These are phyloP conservation scores for Psilopsiagon aymara DNA, from an alignment of 2,113 vertebrate genomes.

Conservation along the genomic window DNA sequence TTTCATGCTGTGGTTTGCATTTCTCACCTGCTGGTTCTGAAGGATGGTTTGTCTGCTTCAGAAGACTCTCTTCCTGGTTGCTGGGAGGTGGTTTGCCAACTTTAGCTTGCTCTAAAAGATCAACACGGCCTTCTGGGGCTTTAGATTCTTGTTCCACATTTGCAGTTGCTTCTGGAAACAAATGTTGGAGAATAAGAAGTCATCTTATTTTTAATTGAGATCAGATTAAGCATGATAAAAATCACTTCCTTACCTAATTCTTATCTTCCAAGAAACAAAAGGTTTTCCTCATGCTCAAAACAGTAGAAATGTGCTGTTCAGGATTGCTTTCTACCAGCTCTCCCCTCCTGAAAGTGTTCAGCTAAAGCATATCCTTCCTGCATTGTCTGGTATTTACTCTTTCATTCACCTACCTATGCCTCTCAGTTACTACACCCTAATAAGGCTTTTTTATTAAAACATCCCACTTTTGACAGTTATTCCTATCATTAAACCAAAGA, in stretches of 20 bases:
- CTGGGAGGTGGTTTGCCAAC: neutral
- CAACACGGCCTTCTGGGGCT: neutral
- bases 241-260: neutral
- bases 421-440: neutral
- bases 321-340: neutral
- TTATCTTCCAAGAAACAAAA: neutral
- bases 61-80: neutral
- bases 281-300: neutral
- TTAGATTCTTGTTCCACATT: neutral
- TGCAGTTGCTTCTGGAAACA: neutral
- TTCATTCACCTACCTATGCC: neutral
- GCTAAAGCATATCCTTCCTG: neutral
- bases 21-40: neutral
- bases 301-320: neutral
- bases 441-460: neutral
- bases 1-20: rapidly evolving
- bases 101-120: neutral
- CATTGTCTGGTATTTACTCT: too few species aligned
- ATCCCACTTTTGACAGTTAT: neutral
- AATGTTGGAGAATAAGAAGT: neutral
- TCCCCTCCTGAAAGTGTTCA: neutral
- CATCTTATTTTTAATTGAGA: rapidly evolving
- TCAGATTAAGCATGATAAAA: neutral
- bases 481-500: neutral
- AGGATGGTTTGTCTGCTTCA: rapidly evolving